Conservation (phyloP, 2,797 vertebrate species). For the Nothura maculosa region DNA sequence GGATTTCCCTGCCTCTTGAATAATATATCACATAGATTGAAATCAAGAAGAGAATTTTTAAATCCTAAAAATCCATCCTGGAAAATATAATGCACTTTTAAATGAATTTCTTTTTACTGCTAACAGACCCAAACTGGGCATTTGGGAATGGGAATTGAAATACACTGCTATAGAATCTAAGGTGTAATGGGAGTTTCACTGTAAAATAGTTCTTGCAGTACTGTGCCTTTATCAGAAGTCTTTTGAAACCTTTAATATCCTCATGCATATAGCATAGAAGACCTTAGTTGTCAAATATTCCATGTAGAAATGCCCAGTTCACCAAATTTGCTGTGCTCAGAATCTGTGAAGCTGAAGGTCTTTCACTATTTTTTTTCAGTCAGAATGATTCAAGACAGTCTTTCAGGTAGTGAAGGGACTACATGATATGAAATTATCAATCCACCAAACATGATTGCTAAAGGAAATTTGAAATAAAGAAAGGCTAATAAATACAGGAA, state of each 20-base stretch:
- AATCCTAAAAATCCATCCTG: neutral
- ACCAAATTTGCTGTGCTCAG: neutral
- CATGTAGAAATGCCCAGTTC: neutral
- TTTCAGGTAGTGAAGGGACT: neutral
- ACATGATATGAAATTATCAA: neutral
- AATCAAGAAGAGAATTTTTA: neutral
- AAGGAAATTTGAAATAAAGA: neutral
- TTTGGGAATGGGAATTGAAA: neutral
- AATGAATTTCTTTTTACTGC: neutral
- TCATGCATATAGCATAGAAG: neutral
- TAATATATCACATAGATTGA: neutral
- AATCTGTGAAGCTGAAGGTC: neutral
- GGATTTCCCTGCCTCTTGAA: neutral
- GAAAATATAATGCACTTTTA: neutral
- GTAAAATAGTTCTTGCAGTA: neutral
- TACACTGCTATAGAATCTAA: neutral
- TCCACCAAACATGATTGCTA: neutral
- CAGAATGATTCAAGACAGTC: neutral
- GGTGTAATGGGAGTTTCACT: neutral
- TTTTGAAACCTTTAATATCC: neutral
- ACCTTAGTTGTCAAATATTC: neutral
- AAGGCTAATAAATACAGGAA: neutral
- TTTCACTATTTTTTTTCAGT: neutral
- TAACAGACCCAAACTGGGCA: neutral
- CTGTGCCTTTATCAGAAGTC: neutral